These are phyloP conservation scores for Orthonyx spaldingii DNA, from an alignment of 2,113 vertebrate genomes.

Conservation along the genomic window DNA sequence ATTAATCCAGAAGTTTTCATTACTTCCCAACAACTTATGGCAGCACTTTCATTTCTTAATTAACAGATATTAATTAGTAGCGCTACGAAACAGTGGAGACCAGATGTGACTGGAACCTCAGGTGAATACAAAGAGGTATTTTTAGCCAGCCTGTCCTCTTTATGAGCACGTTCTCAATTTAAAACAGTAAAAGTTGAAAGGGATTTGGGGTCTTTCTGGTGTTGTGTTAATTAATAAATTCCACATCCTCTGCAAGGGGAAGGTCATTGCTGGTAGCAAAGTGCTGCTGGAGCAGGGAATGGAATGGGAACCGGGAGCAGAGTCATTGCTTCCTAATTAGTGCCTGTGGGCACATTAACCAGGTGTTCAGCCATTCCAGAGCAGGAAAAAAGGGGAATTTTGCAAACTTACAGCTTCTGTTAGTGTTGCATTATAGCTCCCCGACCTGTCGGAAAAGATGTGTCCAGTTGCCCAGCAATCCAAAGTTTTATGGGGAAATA, in stretches of 20 bases:
- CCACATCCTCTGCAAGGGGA: conserved; percentile 22
- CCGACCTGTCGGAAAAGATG: neutral
- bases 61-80: conserved; percentile 17
- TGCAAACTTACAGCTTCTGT: conserved; percentile 2
- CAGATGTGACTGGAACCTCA: conserved; percentile 18
- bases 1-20: neutral
- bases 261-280: conserved; percentile 49
- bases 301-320: conserved; percentile 36
- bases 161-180: neutral
- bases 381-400: conserved; percentile 19
- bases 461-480: neutral
- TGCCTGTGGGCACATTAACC: conserved; percentile 69
- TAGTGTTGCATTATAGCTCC: neutral
- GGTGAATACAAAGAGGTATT: neutral
- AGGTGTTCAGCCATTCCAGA: conserved; percentile 64
- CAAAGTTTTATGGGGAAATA: neutral
- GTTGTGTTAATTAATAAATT: conserved; percentile 63
- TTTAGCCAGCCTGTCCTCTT: neutral
- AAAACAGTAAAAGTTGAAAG: neutral
- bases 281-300: conserved; percentile 47
- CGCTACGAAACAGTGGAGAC: neutral
- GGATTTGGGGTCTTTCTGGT: neutral
- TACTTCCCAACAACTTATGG: neutral
- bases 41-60: conserved; percentile 30
- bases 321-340: conserved; percentile 48